Base-by-base conservation (phyloP, 2,113 vertebrate genomes). In the Mormyrus lacerda region DNA sequence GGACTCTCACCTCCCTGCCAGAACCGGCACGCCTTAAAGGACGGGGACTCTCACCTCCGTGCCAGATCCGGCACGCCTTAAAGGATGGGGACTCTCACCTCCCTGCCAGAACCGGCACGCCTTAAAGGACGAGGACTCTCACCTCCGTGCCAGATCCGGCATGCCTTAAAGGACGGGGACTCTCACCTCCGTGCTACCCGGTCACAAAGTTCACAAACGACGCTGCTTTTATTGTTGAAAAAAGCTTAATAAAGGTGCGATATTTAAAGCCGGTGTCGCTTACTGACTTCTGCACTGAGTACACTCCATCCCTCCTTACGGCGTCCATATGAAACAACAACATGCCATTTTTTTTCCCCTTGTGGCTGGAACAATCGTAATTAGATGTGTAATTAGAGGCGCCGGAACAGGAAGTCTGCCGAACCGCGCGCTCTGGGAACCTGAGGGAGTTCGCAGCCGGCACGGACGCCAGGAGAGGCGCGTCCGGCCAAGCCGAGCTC, bases 401-500 rank as follows among this genome's bases (percentile, higher is more conserved):
- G 69, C 27, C 5, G 35, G 69, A 39, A 9, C 19, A 50, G 21
- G 27, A 76, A 45, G 82, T 17, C 42, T 45, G 82, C 82, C 10
- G 82, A 84, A 47, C 47, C 10, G 21, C 83, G 3, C n/a, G 83
- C 83, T n/a, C 83, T 4, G 21, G 82, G 35, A 84, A 47, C 39
- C 47, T 84, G 82, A n/a, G 44, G 39, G 39, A 84, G 82, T 84
- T 24, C 10, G 44, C 44, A 47, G 82, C 21, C 44, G 21, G 10
- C 21, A 10, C 2, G 7, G 82, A 47, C 2, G 21, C 82, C 83
- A 11, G 83, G 83, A 13, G 19, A 48, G 83, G 19, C 0, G 0
- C 4, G 4, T 15, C n/a, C 0, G 0, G 31, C 65, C 27, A 0
- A 19, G 69, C 35, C 31, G 3, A 0, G 21, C 55, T 0, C 0